These are phyloP conservation scores for Hirundo rustica DNA, from an alignment of 2,797 vertebrate species.

Conservation along the genomic window DNA sequence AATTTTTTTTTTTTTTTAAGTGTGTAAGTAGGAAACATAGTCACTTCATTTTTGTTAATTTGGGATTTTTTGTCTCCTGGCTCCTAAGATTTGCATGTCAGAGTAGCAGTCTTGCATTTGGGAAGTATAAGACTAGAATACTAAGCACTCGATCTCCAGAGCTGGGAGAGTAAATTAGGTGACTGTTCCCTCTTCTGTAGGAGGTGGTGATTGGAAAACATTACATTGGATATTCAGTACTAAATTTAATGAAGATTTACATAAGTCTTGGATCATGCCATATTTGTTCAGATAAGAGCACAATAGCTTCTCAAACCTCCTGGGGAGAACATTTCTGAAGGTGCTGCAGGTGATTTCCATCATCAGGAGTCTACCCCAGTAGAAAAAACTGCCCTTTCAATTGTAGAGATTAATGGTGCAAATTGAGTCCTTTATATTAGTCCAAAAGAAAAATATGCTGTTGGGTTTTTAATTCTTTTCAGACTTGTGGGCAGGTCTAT, in stretches of 20 bases:
- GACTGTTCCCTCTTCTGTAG: not conserved
- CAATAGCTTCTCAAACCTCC: not conserved
- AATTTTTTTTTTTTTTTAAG: not conserved
- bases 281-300: not conserved
- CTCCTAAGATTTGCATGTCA: not conserved
- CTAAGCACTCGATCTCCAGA: not conserved
- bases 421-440: not conserved
- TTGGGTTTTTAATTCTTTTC: not conserved
- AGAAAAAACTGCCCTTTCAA: not conserved
- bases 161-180: not conserved
- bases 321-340: not conserved
- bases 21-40: not conserved
- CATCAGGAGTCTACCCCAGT: not conserved
- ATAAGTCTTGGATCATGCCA: not conserved
- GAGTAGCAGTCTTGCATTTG: not conserved
- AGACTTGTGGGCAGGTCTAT: not conserved
- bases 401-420: not conserved
- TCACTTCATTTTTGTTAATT: not conserved
- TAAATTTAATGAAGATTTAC: conserved; percentile 3
- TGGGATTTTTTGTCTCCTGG: not conserved
- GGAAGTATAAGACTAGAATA: not conserved
- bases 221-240: not conserved
- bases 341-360: not conserved
- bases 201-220: not conserved
- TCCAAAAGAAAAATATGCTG: not conserved